Percentiles rank a stretch among this genome's conserved stretches.
Evolutionary conservation across 2,888 invertebrate genomes (phyloP).

Genomic region (Dynastes grantii): DNA sequence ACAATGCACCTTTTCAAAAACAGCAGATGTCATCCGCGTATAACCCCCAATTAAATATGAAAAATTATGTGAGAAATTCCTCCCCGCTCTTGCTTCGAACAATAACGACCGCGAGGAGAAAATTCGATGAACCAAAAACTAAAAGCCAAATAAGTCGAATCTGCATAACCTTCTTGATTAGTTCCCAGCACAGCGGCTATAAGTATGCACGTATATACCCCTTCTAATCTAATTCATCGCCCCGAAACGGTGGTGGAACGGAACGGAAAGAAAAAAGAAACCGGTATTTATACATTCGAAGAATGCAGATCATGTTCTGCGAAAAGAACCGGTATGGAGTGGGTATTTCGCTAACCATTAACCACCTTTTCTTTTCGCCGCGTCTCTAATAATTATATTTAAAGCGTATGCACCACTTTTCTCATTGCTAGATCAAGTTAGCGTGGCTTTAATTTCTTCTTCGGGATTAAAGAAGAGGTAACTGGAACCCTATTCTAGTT

Average conservation of each 20-base stretch:
- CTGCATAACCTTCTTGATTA: conserved; percentile 40
- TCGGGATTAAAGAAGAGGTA: no score
- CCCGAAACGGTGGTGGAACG: conserved; percentile 17
- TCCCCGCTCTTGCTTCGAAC: neutral
- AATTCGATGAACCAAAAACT: conserved; percentile 42
- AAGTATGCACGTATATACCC: conserved; percentile 1
- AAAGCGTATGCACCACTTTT: neutral
- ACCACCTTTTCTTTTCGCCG: conserved; percentile 25
- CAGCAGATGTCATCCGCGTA: conserved; percentile 10
- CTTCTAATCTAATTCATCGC: conserved; percentile 12
- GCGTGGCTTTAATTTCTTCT: no score
- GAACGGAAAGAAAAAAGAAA: conserved; percentile 20
- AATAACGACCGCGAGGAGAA: neutral
- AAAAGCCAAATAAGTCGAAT: conserved; percentile 26
- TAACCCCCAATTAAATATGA: conserved; percentile 55
- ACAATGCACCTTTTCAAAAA: neutral
- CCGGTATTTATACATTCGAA: conserved; percentile 40
- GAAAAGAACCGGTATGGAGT: conserved; percentile 29
- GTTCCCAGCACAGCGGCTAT: conserved; percentile 24
- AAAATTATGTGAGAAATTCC: conserved; percentile 29
- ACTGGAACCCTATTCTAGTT: no score
- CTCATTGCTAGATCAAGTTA: no score
- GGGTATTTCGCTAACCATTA: conserved; percentile 7
- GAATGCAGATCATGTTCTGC: conserved; percentile 30
- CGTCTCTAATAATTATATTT: conserved; percentile 20